Base-by-base conservation (phyloP, 2,888 invertebrate genomes). In the Cryptophagus acutangulus region DNA sequence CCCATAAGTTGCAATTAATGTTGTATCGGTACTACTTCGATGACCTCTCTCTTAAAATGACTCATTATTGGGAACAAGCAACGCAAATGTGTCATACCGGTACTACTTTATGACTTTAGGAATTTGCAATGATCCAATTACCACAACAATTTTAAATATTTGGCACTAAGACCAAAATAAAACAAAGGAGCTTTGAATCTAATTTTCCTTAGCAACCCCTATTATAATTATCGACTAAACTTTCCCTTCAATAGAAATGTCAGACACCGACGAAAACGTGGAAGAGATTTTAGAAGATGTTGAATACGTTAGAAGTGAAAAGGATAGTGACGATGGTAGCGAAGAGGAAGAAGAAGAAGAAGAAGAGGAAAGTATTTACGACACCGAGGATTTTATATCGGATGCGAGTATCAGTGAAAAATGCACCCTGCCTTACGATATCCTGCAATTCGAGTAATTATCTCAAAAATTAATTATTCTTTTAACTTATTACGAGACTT, bases 391-490 rank as follows among this genome's bases (percentile, higher is more conserved):
- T 45, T 80, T 76, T 52, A 58, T 76, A 16, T 81, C 81, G 1
- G 73, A 74, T 2, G 76, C 80, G 3, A 68, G 70, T 17, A 67
- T 71, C 15, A 75, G 75, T 29, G 62, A 72, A 25, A 63, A 72
- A 31, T 74, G 76, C 16, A 75, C 77, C 6, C 66, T 83, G 44
- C 76, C 78, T 1, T 57, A 69, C 5, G 68, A 82, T 58, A 70
- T 82, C 45, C 71, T 84, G 40, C 72, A 78, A 55, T 81, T 83
- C 64, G 71, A 79, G 83, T 83, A 82, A 79, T 79, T 79, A 79
- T 79, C 20, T 9, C 20, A 20, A 5, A 20, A 20, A 20, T 6
- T 20, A 20, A 20, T 20, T 68, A 20, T 6, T 3, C n/a, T 26
- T 26, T 26, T 3, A 26, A 4, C n/a, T 4, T 26, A 12, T 26